phyloP scores from a whole-genome alignment of 2,888 invertebrate genomes.

The Octonoba sinensis region DNA sequence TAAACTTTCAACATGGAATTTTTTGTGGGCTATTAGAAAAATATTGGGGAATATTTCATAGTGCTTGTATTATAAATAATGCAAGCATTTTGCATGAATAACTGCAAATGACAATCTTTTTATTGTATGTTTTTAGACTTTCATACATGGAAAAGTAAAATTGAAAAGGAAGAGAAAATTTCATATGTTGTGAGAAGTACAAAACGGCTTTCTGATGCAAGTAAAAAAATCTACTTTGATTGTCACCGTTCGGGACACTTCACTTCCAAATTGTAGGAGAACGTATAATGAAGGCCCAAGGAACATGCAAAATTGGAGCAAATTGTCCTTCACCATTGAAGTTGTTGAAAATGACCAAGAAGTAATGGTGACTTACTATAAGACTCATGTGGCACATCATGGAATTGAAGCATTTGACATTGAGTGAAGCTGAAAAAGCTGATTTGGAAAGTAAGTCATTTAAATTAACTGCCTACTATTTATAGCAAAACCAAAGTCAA shows the following conservation, averaged over 20 bases:
- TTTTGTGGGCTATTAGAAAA: too few relatives aligned
- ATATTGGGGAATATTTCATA: too few relatives aligned
- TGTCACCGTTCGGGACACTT: neutral
- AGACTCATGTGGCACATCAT: neutral
- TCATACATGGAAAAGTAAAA: neutral
- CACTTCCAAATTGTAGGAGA: neutral
- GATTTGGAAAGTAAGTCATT: neutral
- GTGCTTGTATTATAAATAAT: too few relatives aligned
- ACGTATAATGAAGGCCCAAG: neutral
- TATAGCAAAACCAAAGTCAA: too few relatives aligned
- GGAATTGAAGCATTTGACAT: neutral
- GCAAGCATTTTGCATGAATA: too few relatives aligned
- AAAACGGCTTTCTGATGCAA: neutral
- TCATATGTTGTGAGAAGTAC: neutral
- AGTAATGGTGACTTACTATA: neutral
- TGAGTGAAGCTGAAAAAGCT: neutral
- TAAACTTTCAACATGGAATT: too few relatives aligned
- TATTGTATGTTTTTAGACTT: neutral
- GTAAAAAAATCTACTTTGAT: neutral
- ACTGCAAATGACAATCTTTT: too few relatives aligned
- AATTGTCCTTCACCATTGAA: neutral
- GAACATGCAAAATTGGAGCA: constrained; percentile 3
- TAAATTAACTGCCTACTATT: too few relatives aligned
- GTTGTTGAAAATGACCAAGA: neutral
- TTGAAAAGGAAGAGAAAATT: neutral